Evolutionary conservation across 2,113 vertebrate genomes (phyloP).

Genomic region (Clarias batrachus): DNA sequence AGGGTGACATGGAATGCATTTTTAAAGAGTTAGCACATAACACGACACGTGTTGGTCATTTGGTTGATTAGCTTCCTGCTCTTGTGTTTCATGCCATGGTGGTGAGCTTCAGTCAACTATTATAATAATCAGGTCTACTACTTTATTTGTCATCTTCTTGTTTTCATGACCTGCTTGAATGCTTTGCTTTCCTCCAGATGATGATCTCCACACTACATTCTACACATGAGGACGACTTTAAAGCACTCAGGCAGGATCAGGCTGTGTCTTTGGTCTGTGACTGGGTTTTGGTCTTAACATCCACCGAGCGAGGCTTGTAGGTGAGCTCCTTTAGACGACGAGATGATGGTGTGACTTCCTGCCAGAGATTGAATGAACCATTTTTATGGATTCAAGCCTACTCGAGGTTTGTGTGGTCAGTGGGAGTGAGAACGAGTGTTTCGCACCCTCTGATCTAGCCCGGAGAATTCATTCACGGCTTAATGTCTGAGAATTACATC

Average conservation of each 20-base stretch:
- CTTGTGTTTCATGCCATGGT: background rate
- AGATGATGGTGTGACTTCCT: background rate
- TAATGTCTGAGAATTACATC: slow-evolving; percentile 18
- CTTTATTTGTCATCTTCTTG: background rate
- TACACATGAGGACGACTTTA: background rate
- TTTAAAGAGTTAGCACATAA: background rate
- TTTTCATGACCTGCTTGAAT: background rate
- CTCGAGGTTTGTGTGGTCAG: slow-evolving; percentile 14
- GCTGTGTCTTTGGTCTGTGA: background rate
- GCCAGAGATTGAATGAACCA: background rate
- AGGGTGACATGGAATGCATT: background rate
- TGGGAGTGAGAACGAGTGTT: background rate
- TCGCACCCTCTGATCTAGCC: background rate
- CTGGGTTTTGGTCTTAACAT: background rate
- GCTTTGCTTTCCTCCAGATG: background rate
- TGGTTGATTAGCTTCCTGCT: background rate
- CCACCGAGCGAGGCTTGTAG: background rate
- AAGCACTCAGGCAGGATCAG: background rate
- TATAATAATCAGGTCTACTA: background rate
- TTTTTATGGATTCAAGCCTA: background rate
- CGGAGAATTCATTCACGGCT: slow-evolving; percentile 11
- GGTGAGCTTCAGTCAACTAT: background rate
- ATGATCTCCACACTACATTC: background rate
- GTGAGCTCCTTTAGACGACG: background rate
- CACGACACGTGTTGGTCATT: background rate